Evolutionary conservation across 2,888 invertebrate genomes (phyloP).

Genomic region (Apoda limacodes): DNA sequence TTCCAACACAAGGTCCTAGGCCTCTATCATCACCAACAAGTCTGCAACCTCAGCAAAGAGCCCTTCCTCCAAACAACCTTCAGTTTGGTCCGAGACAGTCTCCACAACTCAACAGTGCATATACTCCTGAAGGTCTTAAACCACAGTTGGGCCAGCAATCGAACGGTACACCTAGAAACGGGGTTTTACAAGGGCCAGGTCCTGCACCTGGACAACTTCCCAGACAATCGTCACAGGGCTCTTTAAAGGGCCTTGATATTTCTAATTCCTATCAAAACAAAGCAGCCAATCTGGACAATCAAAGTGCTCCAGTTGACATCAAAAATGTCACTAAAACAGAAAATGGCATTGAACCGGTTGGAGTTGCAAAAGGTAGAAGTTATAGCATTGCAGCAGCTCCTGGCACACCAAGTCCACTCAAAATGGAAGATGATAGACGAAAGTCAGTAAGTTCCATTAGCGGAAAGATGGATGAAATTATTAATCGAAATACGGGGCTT

Average conservation of each 20-base stretch:
- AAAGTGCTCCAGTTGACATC: slow-evolving; percentile 37
- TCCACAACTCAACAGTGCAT: slow-evolving; percentile 33
- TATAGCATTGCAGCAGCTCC: slow-evolving; percentile 65
- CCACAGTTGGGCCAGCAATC: slow-evolving; percentile 32
- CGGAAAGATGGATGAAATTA: slow-evolving; percentile 47
- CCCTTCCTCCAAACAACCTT: slow-evolving; percentile 56
- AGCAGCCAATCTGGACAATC: slow-evolving; percentile 60
- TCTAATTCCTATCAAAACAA: slow-evolving; percentile 41
- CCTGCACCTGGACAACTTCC: slow-evolving; percentile 32
- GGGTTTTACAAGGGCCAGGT: slow-evolving; percentile 24
- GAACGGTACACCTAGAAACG: slow-evolving; percentile 42
- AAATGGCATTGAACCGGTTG: slow-evolving; percentile 46
- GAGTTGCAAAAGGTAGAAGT: slow-evolving; percentile 62
- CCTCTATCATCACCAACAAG: slow-evolving; percentile 38
- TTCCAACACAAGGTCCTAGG: slow-evolving; percentile 41
- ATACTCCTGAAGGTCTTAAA: slow-evolving; percentile 46
- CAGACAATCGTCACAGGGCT: slow-evolving; percentile 56
- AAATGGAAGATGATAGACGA: slow-evolving; percentile 61
- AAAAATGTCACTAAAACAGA: slow-evolving; percentile 45
- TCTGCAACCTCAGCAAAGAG: slow-evolving; percentile 43
- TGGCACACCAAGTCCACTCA: slow-evolving; percentile 52
- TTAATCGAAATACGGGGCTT: slow-evolving; percentile 47
- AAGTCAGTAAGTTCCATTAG: slow-evolving; percentile 62
- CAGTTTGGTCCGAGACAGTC: slow-evolving; percentile 64
- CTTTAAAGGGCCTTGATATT: slow-evolving; percentile 44